Evolutionary conservation across 2,113 vertebrate species (phyloP).

Genomic region (Puntigrus tetrazona): DNA sequence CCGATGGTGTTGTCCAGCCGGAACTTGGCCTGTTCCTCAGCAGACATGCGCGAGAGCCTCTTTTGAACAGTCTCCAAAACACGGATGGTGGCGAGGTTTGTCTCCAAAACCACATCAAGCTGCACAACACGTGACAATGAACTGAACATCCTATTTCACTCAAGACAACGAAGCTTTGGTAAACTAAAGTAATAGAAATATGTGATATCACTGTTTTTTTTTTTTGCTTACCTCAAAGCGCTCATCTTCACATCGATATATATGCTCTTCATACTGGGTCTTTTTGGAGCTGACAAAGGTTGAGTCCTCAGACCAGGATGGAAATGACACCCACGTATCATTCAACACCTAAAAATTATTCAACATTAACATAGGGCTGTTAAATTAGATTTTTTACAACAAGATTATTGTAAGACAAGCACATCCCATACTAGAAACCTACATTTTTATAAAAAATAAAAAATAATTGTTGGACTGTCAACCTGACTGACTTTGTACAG

Average conservation of each 20-base stretch:
- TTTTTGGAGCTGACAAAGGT: slow-evolving; percentile 99
- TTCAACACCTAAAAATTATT: slow-evolving; percentile 85
- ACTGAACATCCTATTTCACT: not conserved
- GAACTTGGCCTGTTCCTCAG: slow-evolving; percentile 95
- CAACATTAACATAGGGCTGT: not conserved
- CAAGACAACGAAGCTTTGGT: not conserved
- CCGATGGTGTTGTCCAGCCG: slow-evolving; percentile 95
- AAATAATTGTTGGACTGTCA: no score
- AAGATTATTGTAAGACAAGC: not conserved
- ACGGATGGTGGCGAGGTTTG: slow-evolving; percentile 94
- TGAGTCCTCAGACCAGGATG: slow-evolving; percentile 98
- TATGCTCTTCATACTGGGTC: slow-evolving; percentile 98
- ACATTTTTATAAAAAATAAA: no score
- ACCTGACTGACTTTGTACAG: no score
- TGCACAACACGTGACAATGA: slow-evolving; percentile 55
- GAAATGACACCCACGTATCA: slow-evolving; percentile 98
- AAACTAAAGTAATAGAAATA: not conserved
- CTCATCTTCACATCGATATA: slow-evolving; percentile 98
- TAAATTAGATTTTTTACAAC: not conserved
- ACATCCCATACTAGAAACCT: no score
- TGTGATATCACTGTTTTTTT: no score
- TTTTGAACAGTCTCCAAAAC: slow-evolving; percentile 93
- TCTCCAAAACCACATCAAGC: slow-evolving; percentile 97
- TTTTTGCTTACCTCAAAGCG: slow-evolving; percentile 87
- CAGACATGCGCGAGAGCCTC: slow-evolving; percentile 93